Evolutionary conservation across 2,888 invertebrate species (phyloP).

Genomic region (Shargacucullia verbasci): DNA sequence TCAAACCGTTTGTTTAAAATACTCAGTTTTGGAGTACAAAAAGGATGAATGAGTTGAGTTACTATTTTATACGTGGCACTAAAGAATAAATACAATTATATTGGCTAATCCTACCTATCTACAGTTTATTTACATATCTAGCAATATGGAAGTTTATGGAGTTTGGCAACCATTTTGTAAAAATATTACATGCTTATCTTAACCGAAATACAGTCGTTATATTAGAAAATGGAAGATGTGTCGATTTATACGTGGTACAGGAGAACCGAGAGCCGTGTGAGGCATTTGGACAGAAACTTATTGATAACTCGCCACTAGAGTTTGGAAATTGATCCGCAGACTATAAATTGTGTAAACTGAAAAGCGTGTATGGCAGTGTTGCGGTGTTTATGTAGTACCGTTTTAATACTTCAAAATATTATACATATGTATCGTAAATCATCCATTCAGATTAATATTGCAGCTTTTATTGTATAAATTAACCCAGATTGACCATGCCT

Average conservation of each 20-base stretch:
- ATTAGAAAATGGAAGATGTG: conserved; percentile 32
- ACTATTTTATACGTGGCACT: conserved; percentile 66
- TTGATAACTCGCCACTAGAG: neutral
- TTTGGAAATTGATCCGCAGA: neutral
- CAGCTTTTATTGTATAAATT: conserved; percentile 36
- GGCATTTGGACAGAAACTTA: neutral
- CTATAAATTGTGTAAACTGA: conserved; percentile 13
- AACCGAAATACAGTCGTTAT: conserved; percentile 21
- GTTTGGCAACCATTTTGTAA: conserved; percentile 75
- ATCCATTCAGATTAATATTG: conserved; percentile 23
- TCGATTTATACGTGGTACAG: conserved; percentile 8
- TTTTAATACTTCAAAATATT: conserved; percentile 15
- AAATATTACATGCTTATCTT: conserved; percentile 38
- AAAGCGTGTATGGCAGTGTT: conserved; percentile 34
- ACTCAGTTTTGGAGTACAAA: conserved; percentile 74
- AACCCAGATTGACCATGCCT: conserved; percentile 51
- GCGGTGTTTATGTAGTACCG: conserved; percentile 20
- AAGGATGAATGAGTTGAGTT: conserved; percentile 69
- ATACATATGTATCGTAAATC: conserved; percentile 8
- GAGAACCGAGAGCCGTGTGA: conserved; percentile 5
- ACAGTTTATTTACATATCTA: conserved; percentile 79
- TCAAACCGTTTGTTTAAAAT: conserved; percentile 55
- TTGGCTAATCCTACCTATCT: conserved; percentile 80
- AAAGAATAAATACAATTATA: conserved; percentile 63
- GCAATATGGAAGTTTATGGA: conserved; percentile 65